Percentiles rank a stretch among this genome's conserved stretches.
Evolutionary conservation across 2,797 vertebrate species (phyloP).

Genomic region (Limosa lapponica): DNA sequence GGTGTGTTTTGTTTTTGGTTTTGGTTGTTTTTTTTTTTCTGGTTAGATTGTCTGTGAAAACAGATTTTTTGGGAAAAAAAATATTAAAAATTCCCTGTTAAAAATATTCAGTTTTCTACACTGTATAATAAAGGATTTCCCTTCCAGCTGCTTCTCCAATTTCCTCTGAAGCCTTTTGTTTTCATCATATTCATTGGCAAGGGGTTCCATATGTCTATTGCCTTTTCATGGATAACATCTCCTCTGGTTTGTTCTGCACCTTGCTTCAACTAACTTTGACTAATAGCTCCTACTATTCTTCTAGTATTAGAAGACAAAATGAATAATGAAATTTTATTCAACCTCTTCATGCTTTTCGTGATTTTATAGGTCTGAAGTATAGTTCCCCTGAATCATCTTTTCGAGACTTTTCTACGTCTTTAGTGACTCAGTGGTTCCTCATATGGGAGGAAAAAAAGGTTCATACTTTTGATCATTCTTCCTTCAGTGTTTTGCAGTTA

Average conservation of each 20-base stretch:
- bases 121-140: background rate
- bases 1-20: background rate
- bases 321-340: constrained; percentile 3
- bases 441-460: background rate
- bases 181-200: background rate
- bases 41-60: background rate
- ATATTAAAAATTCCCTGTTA: background rate
- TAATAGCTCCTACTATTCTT: background rate
- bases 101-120: background rate
- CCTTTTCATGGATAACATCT: background rate
- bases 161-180: background rate
- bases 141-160: background rate
- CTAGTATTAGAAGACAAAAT: background rate
- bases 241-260: background rate
- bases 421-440: background rate
- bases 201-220: background rate
- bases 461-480: background rate
- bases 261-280: background rate
- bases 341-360: background rate
- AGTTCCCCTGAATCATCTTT: background rate
- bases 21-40: background rate
- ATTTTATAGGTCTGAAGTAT: background rate
- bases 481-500: background rate
- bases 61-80: background rate
- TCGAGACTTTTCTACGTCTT: background rate